Base-by-base conservation (phyloP, 2,113 vertebrate species). In the Cheilinus undulatus region DNA sequence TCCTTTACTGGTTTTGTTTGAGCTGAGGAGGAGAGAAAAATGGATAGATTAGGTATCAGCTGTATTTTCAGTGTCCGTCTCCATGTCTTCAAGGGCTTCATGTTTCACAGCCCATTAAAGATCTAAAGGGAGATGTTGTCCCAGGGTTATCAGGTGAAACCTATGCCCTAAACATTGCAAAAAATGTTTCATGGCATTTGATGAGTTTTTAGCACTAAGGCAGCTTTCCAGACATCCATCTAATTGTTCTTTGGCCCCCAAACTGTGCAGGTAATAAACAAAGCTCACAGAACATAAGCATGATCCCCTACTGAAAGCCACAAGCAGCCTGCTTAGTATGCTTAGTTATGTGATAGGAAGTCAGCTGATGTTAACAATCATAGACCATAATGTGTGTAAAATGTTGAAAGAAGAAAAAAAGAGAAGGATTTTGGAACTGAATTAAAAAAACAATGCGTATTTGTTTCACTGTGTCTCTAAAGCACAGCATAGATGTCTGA, bases 401-500 rank as follows among this genome's bases (percentile, higher is more conserved):
- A 7, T 38, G 3, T 28, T 49, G 28, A 27, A 2, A 10, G 26
- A 30, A 23, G 11, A 30, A 42, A 12, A 23, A 19, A 52, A 11
- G 5, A 1, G 7, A 24, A 30, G 5, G 32, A 19, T 30, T 42
- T 50, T 59, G 3, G 13, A 28, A 4, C 28, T 17, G 40, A 42
- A 42, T 6, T 42, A 17, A 14, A 19, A 5, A 15, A 7, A 42
- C 14, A 56, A n/a, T n/a, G 15, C 14, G 38, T 58, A 24, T 49
- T 20, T 36, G 22, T 26, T 48, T 46, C 10, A 26, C 53, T 9
- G 14, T 68, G n/a, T 67, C 17, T 53, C 40, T 56, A 14, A 57
- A 38, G 0, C 3, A 17, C 19, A 3, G 14, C 11, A 4, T 7
- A 30, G 43, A 15, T 9, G 6, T 8, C 24, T 23, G 12, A 32